Evolutionary conservation across 2,113 vertebrate species (phyloP), one percentile per base, ranked within the genome.

Genomic region (Boleophthalmus pectinirostris): DNA sequence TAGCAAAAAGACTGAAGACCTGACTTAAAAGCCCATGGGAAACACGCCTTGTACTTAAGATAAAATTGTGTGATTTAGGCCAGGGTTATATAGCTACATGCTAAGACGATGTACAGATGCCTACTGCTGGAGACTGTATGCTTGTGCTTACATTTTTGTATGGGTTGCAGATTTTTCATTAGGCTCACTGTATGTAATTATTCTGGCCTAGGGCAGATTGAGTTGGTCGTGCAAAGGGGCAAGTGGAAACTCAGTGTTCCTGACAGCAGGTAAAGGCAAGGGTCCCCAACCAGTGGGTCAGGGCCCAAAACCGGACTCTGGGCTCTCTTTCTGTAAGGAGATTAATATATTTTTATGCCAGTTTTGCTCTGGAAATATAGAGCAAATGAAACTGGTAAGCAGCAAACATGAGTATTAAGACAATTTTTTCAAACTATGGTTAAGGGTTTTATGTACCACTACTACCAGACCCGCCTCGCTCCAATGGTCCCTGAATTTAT

Each of bases 31-130:
- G 72, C 68, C 5, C 2, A 80, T 29, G 70, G 24, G 69, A 77
- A 83, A 79, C 73, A 60, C 81, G 71, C 78, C 82, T 82, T 69
- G 68, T 79, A 75, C 75, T 88, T 88, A 80, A 58, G 80, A 77
- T 83, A 38, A 69, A 78, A 78, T 53, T 67, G 57, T 69, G 67
- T 67, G 78, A 80, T 81, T 82, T 77, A 82, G 47, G 66, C 57
- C 63, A 35, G 66, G 58, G 49, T 60, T 69, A 25, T 79, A 58
- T 46, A 58, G 57, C 66, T 54, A 15, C 16, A 66, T 21, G 43
- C 20, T 54, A 54, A 54, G 29, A 29, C 20, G 21, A 14, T 46
- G 65, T 66, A 65, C 77, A 83, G 69, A 79, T 80, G 81, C 75
- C 15, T 20, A 11, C 14, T 11, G 15, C 29, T 24, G 11, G 54